These are phyloP conservation scores for Drosophila mettleri DNA, from an alignment of 2,888 invertebrate species.

Conservation along the genomic window DNA sequence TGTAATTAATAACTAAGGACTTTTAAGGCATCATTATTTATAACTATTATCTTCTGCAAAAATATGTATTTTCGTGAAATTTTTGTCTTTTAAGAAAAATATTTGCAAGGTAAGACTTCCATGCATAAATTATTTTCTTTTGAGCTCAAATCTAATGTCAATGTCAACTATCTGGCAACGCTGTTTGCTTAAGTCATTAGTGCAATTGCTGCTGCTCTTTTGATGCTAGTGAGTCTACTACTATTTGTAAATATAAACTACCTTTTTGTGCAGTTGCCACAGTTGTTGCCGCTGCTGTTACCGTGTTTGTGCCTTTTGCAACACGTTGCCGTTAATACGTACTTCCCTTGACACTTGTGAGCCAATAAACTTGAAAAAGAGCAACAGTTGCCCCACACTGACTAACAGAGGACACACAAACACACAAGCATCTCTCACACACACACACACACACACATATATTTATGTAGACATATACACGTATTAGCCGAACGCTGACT, in stretches of 20 bases:
- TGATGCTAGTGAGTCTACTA: slow-evolving; percentile 58
- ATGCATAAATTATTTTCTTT: no score
- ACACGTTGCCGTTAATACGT: slow-evolving; percentile 80
- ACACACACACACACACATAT: not conserved
- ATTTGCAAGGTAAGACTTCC: no score
- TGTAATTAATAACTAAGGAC: no score
- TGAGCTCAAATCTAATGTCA: not conserved
- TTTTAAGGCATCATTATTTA: no score
- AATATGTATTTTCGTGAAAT: no score
- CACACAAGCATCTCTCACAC: slow-evolving; percentile 4
- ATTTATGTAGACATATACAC: no score
- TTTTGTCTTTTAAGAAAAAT: not conserved
- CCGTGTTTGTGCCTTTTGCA: slow-evolving; percentile 53
- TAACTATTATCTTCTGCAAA: no score
- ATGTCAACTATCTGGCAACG: slow-evolving; percentile 45
- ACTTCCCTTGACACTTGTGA: slow-evolving; percentile 78
- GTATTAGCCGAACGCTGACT: slow-evolving; percentile 43
- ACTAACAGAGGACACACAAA: slow-evolving; percentile 34
- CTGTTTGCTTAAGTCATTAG: slow-evolving; percentile 34
- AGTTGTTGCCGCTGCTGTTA: slow-evolving; percentile 5
- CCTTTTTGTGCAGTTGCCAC: slow-evolving; percentile 12
- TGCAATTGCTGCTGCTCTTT: slow-evolving; percentile 48
- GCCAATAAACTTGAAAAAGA: slow-evolving; percentile 82
- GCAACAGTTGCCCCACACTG: slow-evolving; percentile 81
- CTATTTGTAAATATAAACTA: slow-evolving; percentile 40